A percentile compares a stretch with the other conserved stretches of the same genome.
Evolutionary conservation across 2,888 invertebrate genomes (phyloP).

Genomic region (Phania funesta): DNA sequence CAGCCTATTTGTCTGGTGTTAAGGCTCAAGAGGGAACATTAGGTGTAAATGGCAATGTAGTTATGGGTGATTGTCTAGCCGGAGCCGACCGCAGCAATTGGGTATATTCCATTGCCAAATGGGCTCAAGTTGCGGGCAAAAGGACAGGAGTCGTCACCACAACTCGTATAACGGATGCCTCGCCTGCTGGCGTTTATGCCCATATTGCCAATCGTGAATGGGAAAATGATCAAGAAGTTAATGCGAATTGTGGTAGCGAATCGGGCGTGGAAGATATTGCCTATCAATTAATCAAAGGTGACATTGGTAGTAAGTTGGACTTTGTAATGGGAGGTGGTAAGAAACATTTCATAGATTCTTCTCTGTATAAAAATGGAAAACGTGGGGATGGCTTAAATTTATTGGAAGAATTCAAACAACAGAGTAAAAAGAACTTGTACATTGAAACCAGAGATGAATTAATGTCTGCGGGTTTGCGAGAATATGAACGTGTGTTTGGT

Average conservation of each 20-base stretch:
- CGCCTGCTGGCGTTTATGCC: constrained; percentile 85
- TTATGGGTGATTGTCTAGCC: constrained; percentile 84
- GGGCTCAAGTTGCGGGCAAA: constrained; percentile 86
- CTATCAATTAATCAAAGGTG: constrained; percentile 83
- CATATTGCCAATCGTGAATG: constrained; percentile 83
- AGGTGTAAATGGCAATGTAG: constrained; percentile 86
- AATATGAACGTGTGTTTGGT: constrained; percentile 84
- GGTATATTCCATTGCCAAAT: constrained; percentile 85
- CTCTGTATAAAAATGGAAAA: constrained; percentile 80
- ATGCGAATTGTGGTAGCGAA: constrained; percentile 78
- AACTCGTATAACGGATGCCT: constrained; percentile 89
- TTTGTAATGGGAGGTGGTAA: constrained; percentile 90
- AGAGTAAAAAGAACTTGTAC: constrained; percentile 80
- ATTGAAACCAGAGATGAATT: constrained; percentile 82
- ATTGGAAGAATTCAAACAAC: constrained; percentile 84
- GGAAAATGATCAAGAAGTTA: constrained; percentile 85
- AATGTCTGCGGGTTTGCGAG: constrained; percentile 78
- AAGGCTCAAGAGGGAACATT: constrained; percentile 89
- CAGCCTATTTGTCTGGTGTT: constrained; percentile 87
- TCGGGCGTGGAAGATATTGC: constrained; percentile 86
- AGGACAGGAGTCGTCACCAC: constrained; percentile 87
- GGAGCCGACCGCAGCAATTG: constrained; percentile 82
- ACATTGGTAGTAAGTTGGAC: constrained; percentile 86
- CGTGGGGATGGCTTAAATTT: constrained; percentile 85
- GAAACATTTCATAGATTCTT: constrained; percentile 83